Conservation (phyloP, 2,113 vertebrate species). For the Cyphomyrus plagiostoma region DNA sequence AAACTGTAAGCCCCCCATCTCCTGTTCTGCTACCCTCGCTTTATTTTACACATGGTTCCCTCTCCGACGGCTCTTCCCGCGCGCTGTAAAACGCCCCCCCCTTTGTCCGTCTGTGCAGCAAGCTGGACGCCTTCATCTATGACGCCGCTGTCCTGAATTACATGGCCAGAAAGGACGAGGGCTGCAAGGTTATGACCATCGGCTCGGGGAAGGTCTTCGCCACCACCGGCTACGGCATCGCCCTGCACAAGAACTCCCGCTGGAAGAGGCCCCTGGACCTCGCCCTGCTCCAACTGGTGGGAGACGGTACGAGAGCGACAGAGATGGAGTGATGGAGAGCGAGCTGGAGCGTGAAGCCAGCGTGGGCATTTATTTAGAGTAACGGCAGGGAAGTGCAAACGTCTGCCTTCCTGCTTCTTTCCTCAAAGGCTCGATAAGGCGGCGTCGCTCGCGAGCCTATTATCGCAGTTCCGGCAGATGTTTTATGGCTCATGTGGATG, state of each 20-base stretch:
- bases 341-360: slow-evolving; percentile 17
- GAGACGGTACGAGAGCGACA: slow-evolving; percentile 69
- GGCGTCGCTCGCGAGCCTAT: not conserved
- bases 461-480: slow-evolving; percentile 6
- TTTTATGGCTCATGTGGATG: slow-evolving; percentile 11
- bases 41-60: slow-evolving; percentile 39
- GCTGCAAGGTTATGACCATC: slow-evolving; percentile 91
- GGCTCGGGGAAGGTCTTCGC: slow-evolving; percentile 89
- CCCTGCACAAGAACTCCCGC: slow-evolving; percentile 84
- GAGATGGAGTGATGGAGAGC: slow-evolving; percentile 17
- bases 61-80: not conserved
- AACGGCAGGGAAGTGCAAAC: not conserved
- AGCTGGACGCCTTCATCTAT: slow-evolving; percentile 90
- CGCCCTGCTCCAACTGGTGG: slow-evolving; percentile 84
- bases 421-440: slow-evolving; percentile 10
- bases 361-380: not conserved
- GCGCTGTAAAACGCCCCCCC: slow-evolving; percentile 18
- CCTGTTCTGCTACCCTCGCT: not conserved
- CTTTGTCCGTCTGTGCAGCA: slow-evolving; percentile 56
- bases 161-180: slow-evolving; percentile 90
- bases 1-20: slow-evolving; percentile 37
- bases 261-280: slow-evolving; percentile 88
- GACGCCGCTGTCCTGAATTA: slow-evolving; percentile 90
- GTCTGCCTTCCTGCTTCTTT: not conserved
- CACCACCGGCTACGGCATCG: slow-evolving; percentile 88